Evolutionary conservation across 2,888 invertebrate genomes (phyloP).

Genomic region (Masnerella sp.): DNA sequence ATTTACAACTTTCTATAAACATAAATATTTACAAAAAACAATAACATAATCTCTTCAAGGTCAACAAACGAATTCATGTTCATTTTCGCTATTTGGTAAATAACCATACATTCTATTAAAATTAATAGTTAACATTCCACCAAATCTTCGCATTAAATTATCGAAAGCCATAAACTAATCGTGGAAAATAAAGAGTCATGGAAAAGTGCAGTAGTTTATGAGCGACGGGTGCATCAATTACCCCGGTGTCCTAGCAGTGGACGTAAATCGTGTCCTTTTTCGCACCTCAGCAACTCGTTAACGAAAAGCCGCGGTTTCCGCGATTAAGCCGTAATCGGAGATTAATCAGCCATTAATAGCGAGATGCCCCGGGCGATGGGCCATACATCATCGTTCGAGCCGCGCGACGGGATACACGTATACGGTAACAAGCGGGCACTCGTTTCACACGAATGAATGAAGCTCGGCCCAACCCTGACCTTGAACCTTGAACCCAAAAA

Average conservation of each 20-base stretch:
- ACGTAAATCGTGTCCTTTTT: slow-evolving; percentile 52
- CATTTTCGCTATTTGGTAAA: too few species aligned
- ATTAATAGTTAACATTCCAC: too few species aligned
- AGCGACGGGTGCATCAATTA: slow-evolving; percentile 47
- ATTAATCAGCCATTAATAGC: slow-evolving; percentile 63
- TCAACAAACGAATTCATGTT: too few species aligned
- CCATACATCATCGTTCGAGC: slow-evolving; percentile 57
- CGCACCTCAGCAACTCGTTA: slow-evolving; percentile 59
- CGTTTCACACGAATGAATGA: slow-evolving; percentile 70
- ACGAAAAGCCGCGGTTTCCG: slow-evolving; percentile 59
- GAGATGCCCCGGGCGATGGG: slow-evolving; percentile 39
- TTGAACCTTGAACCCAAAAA: slow-evolving; percentile 65
- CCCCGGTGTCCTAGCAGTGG: slow-evolving; percentile 31
- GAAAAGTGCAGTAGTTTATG: slow-evolving; percentile 40
- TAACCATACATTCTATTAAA: too few species aligned
- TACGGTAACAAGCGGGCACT: slow-evolving; percentile 56
- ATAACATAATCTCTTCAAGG: too few species aligned
- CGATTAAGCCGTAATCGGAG: slow-evolving; percentile 62
- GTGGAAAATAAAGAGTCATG: slow-evolving; percentile 11
- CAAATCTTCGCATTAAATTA: too few species aligned
- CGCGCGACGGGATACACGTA: slow-evolving; percentile 48
- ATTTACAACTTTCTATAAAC: too few species aligned
- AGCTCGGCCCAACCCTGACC: slow-evolving; percentile 69
- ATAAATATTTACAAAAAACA: too few species aligned
- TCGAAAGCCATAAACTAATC: neutral